A percentile compares a stretch with the other conserved stretches of the same genome.
phyloP scores from a whole-genome alignment of 2,888 invertebrate species.

The Meiosimyza decipiens region DNA sequence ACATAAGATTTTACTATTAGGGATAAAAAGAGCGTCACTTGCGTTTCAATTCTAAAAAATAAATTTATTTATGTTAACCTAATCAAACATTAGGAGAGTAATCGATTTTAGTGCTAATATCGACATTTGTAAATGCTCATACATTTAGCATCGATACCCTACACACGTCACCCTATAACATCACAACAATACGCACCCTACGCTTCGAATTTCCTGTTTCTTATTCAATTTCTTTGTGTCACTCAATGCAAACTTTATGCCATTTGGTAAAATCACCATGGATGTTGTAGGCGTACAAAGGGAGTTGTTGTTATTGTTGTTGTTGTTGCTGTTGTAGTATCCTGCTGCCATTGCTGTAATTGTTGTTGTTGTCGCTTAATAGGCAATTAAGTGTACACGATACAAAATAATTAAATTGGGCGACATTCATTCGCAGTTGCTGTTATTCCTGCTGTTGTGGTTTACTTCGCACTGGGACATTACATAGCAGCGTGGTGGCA shows the following conservation, averaged over 20 bases:
- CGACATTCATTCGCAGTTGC: conserved; percentile 50
- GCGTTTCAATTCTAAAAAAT: no score
- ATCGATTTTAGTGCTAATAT: no score
- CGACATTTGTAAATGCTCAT: no score
- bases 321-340: conserved; percentile 35
- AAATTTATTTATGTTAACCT: no score
- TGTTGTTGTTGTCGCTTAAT: conserved; percentile 53
- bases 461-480: conserved; percentile 43
- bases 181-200: neutral
- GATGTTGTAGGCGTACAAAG: neutral
- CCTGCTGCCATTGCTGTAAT: neutral
- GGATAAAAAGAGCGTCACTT: no score
- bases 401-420: conserved; percentile 65
- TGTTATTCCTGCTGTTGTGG: conserved; percentile 34
- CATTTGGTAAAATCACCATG: conserved; percentile 9
- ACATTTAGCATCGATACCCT: no score
- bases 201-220: neutral
- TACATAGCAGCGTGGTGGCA: neutral
- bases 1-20: no score
- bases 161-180: no score
- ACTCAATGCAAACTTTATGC: conserved; percentile 14
- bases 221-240: neutral
- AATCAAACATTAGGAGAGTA: no score
- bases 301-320: conserved; percentile 33
- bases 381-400: conserved; percentile 66